These are phyloP conservation scores for Piaya cayana DNA, from an alignment of 2,113 vertebrate species.

Conservation along the genomic window DNA sequence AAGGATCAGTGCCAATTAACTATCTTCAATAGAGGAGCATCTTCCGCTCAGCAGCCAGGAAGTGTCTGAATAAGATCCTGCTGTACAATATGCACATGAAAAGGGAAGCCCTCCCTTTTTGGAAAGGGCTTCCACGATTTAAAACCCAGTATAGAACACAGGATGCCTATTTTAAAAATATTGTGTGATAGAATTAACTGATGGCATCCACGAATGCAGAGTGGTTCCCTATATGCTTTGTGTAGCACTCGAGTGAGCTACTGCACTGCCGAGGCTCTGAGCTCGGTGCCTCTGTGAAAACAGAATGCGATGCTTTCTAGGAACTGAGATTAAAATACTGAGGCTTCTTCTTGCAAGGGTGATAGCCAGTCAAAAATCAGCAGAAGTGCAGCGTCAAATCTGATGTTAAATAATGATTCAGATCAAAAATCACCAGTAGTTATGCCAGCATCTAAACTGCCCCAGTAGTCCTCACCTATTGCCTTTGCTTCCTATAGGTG, in stretches of 20 bases:
- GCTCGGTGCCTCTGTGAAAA: background rate
- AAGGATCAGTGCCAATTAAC: constrained; percentile 68
- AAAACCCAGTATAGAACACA: constrained; percentile 39
- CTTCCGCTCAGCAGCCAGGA: constrained; percentile 70
- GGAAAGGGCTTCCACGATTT: constrained; percentile 47
- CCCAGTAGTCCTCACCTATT: background rate
- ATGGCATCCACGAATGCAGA: background rate
- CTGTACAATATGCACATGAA: constrained; percentile 51
- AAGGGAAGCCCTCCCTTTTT: constrained; percentile 57
- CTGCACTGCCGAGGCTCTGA: background rate
- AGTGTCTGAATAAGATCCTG: constrained; percentile 66
- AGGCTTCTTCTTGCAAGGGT: background rate
- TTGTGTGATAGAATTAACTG: constrained; percentile 10
- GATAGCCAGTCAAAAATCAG: background rate
- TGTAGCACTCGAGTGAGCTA: background rate
- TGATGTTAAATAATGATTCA: background rate
- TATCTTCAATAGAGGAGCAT: constrained; percentile 70
- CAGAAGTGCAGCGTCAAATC: background rate
- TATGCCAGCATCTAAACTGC: background rate
- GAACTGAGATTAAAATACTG: background rate
- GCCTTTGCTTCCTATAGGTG: background rate
- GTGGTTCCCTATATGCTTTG: background rate
- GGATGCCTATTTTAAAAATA: constrained; percentile 48
- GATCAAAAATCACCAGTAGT: background rate
- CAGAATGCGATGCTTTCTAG: background rate